Evolutionary conservation across 1,140 invertebrate genomes (phyloP), one percentile per base, ranked within the genome.

Genomic region (Yoshiicerus persimilis): DNA sequence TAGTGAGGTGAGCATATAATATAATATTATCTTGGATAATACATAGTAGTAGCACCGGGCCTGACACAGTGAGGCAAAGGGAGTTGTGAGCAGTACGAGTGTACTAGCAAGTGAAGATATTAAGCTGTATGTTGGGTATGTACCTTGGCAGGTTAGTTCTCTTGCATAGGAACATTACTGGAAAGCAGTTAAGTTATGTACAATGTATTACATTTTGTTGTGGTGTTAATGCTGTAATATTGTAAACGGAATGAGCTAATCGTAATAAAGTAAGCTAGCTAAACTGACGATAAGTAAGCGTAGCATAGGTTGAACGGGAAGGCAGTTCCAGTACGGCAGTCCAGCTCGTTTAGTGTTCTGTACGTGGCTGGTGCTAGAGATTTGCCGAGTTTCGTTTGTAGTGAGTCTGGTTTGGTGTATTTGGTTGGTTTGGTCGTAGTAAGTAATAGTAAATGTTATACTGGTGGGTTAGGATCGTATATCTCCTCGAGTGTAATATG

Each of bases 361-460:
- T 80, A 80, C 2, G 25, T 30, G 25, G 16, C 16, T n/a, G 20
- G 32, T 16, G 75, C 70, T 36, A 80, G 75, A 80, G 75, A 80
- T 80, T 80, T 80, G 75, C 75, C 75, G 75, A 80, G 75, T 36
- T 34, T 80, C 75, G 75, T 80, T 36, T 56, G 47, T 56, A 56
- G 47, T 56, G 16, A n/a, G 70, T 30, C 27, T 75, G 70, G 27
- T 75, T 8, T 75, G 66, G 70, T 75, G 64, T 66, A 23, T 6
- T 2, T 27, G 5, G 23, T 66, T 66, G 1, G 47, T 16, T 47
- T 47, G 11, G 6, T 47, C 13, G 4, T 11, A 11, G 27, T 23
- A 27, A 64, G n/a, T 64, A 25, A 9, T 64, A 64, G 2, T 64
- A 2, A 10, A 25, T 5, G n/a, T 64, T 70, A 75, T 77, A 77